A percentile compares a stretch with the other conserved stretches of the same genome.
These are phyloP conservation scores for Micromys minutus DNA, from an alignment of 2,113 vertebrate genomes.

Conservation along the genomic window DNA sequence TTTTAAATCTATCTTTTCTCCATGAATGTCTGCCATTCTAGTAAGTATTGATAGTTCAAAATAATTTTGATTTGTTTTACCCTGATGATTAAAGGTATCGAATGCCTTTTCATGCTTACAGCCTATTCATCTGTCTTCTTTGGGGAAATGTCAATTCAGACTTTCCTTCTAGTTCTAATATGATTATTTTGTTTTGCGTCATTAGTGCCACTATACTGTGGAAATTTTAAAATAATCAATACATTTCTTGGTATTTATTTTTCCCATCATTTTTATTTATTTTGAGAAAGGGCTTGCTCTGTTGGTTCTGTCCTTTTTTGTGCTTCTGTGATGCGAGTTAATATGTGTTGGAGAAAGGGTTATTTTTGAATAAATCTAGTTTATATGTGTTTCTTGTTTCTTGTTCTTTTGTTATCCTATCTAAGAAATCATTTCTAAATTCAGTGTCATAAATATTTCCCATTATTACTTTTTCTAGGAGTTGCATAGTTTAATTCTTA, in stretches of 20 bases:
- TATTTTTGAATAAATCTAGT: neutral
- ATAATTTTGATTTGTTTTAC: neutral
- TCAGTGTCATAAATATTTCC: neutral
- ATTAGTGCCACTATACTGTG: neutral
- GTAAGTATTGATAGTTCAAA: neutral
- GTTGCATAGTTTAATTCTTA: neutral
- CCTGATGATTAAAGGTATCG: neutral
- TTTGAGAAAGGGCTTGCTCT: neutral
- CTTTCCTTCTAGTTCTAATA: neutral
- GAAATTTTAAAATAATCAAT: neutral
- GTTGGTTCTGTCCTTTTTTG: neutral
- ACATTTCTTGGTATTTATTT: neutral
- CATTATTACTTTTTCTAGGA: neutral
- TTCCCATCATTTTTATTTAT: neutral
- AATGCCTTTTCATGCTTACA: neutral
- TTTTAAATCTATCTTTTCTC: neutral
- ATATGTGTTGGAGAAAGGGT: too few species aligned
- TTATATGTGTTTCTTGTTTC: neutral
- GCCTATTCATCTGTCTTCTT: neutral
- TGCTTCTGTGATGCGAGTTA: too few species aligned
- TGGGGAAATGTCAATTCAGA: neutral
- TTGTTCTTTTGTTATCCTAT: neutral
- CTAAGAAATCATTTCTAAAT: neutral
- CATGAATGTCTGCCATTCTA: neutral
- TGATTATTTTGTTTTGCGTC: neutral